Evolutionary conservation across 2,888 invertebrate genomes (phyloP).

Genomic region (Cephus pulcher): DNA sequence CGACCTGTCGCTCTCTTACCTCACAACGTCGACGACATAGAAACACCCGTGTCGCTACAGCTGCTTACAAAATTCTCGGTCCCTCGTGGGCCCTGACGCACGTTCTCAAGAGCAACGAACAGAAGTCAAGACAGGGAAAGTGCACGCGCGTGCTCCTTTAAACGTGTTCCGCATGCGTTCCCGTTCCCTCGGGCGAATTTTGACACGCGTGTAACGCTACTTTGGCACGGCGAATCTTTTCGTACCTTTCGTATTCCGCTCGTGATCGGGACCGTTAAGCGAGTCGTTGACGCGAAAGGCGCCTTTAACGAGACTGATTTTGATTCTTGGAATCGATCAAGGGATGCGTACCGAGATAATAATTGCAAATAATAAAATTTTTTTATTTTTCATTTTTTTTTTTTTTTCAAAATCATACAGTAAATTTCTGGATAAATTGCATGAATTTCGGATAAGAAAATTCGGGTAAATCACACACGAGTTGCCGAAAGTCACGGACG

Average conservation of each 20-base stretch:
- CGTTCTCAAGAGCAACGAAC: background rate
- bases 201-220: slow-evolving; percentile 19
- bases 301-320: slow-evolving; percentile 2
- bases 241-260: background rate
- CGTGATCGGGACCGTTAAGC: background rate
- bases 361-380: background rate
- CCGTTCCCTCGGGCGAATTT: slow-evolving; percentile 31
- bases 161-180: slow-evolving; percentile 49
- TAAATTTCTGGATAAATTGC: background rate
- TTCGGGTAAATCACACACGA: background rate
- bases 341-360: background rate
- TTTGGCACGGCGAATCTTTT: background rate
- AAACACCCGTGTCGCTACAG: background rate
- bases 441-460: background rate
- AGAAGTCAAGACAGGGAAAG: slow-evolving; percentile 37
- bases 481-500: background rate
- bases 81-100: background rate
- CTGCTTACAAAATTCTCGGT: background rate
- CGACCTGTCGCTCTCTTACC: background rate
- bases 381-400: background rate
- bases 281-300: background rate
- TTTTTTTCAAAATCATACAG: background rate
- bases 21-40: slow-evolving; percentile 1
- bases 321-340: background rate
- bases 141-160: slow-evolving; percentile 24